A percentile compares a stretch with the other conserved stretches of the same genome.
These are phyloP conservation scores for Setophaga coronata DNA, from an alignment of 2,113 vertebrate species.

Conservation along the genomic window DNA sequence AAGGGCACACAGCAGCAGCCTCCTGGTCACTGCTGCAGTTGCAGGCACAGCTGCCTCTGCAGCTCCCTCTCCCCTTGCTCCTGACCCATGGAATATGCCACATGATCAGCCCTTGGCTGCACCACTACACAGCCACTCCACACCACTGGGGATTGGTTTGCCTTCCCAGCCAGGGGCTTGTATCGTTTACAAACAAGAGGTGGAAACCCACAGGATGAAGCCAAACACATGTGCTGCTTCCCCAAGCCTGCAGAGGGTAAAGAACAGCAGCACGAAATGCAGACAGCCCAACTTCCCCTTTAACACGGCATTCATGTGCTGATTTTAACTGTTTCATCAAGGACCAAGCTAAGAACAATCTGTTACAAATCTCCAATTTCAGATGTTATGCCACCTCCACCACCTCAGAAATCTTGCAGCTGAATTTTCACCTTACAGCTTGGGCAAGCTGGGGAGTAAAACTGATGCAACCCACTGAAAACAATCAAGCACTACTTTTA, in stretches of 20 bases:
- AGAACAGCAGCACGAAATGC: not conserved
- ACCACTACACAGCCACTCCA: not conserved
- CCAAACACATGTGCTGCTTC: not conserved
- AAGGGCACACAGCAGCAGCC: not conserved
- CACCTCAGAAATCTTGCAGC: not conserved
- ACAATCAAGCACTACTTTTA: not conserved
- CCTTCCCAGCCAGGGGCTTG: not conserved
- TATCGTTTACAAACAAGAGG: not conserved
- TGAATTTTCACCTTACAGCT: not conserved
- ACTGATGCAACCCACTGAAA: not conserved
- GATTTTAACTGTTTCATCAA: not conserved
- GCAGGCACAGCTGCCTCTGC: not conserved
- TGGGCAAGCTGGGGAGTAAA: not conserved
- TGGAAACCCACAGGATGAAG: not conserved
- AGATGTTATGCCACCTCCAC: not conserved
- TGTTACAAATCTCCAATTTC: not conserved
- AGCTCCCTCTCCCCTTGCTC: not conserved
- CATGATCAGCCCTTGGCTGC: not conserved
- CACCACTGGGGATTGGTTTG: accelerated
- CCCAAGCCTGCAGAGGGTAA: not conserved
- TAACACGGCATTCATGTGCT: not conserved
- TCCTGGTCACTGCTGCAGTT: not conserved
- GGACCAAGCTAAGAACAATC: not conserved
- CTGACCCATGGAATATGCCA: not conserved
- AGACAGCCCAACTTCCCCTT: not conserved